Base-by-base conservation (phyloP, 2,113 vertebrate species). In the Beaufortia kweichowensis region DNA sequence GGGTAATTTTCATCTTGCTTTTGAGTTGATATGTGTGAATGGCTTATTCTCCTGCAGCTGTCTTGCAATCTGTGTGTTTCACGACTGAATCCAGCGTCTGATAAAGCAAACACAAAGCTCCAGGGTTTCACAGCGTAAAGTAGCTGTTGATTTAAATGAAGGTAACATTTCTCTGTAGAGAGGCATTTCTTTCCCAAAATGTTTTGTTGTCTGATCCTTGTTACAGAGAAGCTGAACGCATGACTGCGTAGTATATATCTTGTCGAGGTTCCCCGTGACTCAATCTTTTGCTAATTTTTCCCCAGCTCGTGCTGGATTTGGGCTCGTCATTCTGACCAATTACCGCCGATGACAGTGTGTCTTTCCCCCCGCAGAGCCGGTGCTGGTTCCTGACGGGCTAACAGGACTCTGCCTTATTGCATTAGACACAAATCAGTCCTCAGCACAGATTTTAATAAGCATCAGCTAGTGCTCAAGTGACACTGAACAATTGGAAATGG, bases 361-460 rank as follows among this genome's bases (percentile, higher is more conserved):
- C 82, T 14, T 69, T 83, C 86, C 79, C 81, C 82, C 70, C 17
- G 2, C 78, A 48, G 87, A 90, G 87, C 86, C 83, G 62, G 63
- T 19, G 28, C 62, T 70, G 77, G 75, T 78, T 65, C 63, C 73
- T 59, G 69, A 59, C 63, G 46, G 53, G 15, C 50, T 74, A 71
- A 73, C 87, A 82, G 85, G 86, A 79, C 78, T 61, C 82, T 78
- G 79, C 82, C 83, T 86, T 85, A 81, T 84, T 66, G 74, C 80
- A 86, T 90, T 88, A 86, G 87, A 87, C 87, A 82, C 83, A 85
- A 78, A 86, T 89, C 80, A 84, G 85, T 85, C 69, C 77, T 81
- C 48, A 7, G 63, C 57, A 19, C 75, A 79, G 85, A 83, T 89
- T 89, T 86, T 82, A 88, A 84, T 87, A 82, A 74, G 84, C 84